A percentile compares a stretch with the other conserved stretches of the same genome.
Evolutionary conservation across 2,888 invertebrate species (phyloP).

Genomic region (Heterodera filipjevi): DNA sequence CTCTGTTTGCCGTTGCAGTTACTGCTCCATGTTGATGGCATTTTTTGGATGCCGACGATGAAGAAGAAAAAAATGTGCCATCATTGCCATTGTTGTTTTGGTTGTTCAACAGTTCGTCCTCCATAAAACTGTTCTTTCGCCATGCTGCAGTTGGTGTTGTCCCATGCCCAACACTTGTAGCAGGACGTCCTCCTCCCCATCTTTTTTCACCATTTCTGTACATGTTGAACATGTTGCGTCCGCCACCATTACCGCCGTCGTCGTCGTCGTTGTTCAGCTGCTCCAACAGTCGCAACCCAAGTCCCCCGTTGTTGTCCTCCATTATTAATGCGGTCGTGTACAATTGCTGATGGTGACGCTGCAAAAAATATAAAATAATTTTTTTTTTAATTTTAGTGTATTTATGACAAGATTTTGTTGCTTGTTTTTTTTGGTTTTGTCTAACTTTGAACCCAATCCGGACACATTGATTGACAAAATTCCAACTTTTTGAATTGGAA

Average conservation of each 20-base stretch:
- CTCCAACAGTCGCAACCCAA: slow-evolving; percentile 29
- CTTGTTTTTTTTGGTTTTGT: no score
- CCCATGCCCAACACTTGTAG: neutral
- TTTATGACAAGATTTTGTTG: no score
- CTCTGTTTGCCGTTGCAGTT: neutral
- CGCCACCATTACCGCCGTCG: slow-evolving; percentile 14
- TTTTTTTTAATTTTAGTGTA: no score
- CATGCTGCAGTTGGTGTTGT: neutral
- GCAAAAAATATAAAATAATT: no score
- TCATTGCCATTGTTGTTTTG: slow-evolving; percentile 1
- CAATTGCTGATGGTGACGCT: neutral
- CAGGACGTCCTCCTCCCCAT: neutral
- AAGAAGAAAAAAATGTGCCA: neutral
- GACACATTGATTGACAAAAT: no score
- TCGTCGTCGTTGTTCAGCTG: slow-evolving; percentile 32
- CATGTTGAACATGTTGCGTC: no score
- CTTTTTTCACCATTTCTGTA: neutral
- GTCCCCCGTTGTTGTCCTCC: neutral
- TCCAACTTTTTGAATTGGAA: no score
- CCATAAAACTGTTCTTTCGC: slow-evolving; percentile 21
- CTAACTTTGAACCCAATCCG: no score
- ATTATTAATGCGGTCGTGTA: neutral
- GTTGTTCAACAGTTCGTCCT: slow-evolving; percentile 34
- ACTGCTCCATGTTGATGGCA: slow-evolving; percentile 10
- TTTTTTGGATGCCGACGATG: neutral